Percentiles rank a stretch among this genome's conserved stretches.
Conservation (phyloP, 1,140 invertebrate genomes). For the Drosophila bocqueti region DNA sequence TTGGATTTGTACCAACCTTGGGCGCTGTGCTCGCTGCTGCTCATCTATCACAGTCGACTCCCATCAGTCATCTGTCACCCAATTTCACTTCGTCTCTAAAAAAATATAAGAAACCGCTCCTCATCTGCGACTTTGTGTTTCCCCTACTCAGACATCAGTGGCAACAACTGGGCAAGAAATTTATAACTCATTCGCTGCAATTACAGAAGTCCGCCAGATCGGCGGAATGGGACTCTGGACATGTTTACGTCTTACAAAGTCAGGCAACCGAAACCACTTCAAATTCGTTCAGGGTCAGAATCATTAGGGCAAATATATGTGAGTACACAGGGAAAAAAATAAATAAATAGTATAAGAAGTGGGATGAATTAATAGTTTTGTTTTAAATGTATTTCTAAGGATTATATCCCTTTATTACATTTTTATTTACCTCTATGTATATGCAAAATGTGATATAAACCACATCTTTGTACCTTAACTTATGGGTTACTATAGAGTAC, state of each 20-base stretch:
- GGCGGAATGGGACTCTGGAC: constrained; percentile 21
- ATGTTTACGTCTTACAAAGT: constrained; percentile 48
- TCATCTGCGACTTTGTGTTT: background rate
- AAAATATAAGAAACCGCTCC: constrained; percentile 1
- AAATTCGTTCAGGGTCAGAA: constrained; percentile 75
- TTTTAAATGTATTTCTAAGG: background rate
- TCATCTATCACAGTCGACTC: constrained; percentile 21
- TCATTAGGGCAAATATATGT: constrained; percentile 58
- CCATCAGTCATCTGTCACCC: constrained; percentile 30
- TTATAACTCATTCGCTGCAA: constrained; percentile 46
- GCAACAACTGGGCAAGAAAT: constrained; percentile 32
- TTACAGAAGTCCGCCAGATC: constrained; percentile 49
- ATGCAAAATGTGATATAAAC: too few species aligned
- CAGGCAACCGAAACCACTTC: constrained; percentile 63
- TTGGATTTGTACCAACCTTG: constrained; percentile 11
- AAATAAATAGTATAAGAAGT: background rate
- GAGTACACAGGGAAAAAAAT: background rate
- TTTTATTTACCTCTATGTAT: too few species aligned
- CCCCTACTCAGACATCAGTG: background rate
- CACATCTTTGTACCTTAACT: too few species aligned
- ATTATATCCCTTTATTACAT: background rate
- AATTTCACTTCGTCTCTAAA: constrained; percentile 3
- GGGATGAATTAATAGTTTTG: too few species aligned
- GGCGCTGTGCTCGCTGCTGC: constrained; percentile 1
- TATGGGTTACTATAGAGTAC: too few species aligned